These are phyloP conservation scores for Abramis brama DNA, from an alignment of 2,113 vertebrate genomes.

Conservation along the genomic window DNA sequence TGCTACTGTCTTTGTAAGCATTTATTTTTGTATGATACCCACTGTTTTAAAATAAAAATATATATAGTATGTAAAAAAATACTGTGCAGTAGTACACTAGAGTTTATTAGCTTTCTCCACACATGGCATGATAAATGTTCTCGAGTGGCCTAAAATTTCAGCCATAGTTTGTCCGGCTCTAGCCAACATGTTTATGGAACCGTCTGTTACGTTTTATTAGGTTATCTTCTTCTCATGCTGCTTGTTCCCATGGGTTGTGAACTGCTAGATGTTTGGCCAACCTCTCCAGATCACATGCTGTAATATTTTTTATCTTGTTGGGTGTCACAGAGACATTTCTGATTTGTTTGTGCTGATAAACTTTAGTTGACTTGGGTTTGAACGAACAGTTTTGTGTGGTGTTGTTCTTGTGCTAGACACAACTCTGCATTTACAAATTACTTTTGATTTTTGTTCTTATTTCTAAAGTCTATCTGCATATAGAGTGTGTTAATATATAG, in stretches of 20 bases:
- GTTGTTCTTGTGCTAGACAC: background rate
- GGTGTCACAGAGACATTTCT: background rate
- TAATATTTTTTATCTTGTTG: slow-evolving; percentile 5
- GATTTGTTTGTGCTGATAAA: background rate
- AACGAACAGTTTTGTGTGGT: background rate
- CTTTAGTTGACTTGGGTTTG: background rate
- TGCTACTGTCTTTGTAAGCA: background rate
- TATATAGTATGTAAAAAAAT: background rate
- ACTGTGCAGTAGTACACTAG: background rate
- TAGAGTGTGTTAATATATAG: background rate
- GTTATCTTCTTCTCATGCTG: slow-evolving; percentile 44
- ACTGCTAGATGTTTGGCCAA: background rate
- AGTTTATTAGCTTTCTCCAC: background rate
- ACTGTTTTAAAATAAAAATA: too few relatives aligned
- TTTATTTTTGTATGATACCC: background rate
- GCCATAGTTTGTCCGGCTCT: background rate
- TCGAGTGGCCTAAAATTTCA: background rate
- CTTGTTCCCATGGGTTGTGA: slow-evolving; percentile 21
- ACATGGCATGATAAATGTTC: background rate
- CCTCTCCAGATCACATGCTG: background rate
- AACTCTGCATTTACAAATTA: background rate
- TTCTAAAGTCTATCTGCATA: background rate
- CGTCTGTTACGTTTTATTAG: background rate
- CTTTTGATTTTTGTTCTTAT: background rate
- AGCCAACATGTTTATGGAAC: slow-evolving; percentile 12